Base-by-base conservation (phyloP, 2,113 vertebrate genomes). In the Leuciscus idus region DNA sequence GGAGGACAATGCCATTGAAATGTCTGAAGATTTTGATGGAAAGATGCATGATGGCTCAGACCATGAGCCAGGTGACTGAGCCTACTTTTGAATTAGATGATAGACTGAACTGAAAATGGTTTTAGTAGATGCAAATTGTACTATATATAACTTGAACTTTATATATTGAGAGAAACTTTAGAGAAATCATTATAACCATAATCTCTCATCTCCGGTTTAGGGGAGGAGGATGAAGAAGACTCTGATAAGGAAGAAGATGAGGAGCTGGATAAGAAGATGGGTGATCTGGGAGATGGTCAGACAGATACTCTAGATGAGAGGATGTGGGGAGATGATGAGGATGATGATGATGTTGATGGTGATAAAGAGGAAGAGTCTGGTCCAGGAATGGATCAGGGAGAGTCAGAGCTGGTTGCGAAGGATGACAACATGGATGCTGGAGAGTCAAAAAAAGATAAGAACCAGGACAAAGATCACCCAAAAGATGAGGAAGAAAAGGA, bases 1-100 rank as follows among this genome's bases (percentile, higher is more conserved):
- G 21, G 98, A 99, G 87, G 97, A 99, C 74, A 96, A 99, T 43
- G 98, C 97, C 39, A 96, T 99, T 64, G 98, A 99, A 93, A 99
- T 99, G 98, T 97, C 98, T 2, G 98, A 99, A 85, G 98, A 99
- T 92, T 99, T 99, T 89, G 96, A 98, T 4, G 98, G 97, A 39
- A 97, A 98, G 91, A 96, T 97, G 92, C 96, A 98, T 13, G 97
- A 98, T 75, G 97, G 95, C 2, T 96, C 98, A n/a, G 89, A 87
- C 43, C 94, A 96, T 75, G 94, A 96, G 87, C 91, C 93, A 94
- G 97, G 98, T 99, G 85, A 89, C 93, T 80, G 4, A 64, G 5
- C 30, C 48, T 4, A 70, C 12, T 55, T 19, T 36, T 46, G 23
- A 15, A 4, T 3, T 48, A 26, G 23, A 26, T 74, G 2, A 26